Conservation (phyloP, 2,113 vertebrate genomes). For the Myiozetetes cayanensis region DNA sequence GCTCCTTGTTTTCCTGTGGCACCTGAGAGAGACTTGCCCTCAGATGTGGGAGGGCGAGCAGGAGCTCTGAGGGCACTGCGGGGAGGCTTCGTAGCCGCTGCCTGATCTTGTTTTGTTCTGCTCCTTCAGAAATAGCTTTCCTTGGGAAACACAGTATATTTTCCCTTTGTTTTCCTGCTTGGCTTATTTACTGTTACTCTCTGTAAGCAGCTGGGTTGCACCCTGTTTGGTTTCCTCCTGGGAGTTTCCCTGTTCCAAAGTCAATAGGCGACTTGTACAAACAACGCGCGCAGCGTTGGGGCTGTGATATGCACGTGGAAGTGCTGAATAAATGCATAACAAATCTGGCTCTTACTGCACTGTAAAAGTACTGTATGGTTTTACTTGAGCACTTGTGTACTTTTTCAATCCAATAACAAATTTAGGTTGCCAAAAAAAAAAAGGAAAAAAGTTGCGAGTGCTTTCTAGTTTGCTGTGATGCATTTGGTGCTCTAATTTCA, state of each 20-base stretch:
- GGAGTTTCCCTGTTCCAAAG: background rate
- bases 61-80: fast-evolving
- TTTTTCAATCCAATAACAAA: background rate
- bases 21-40: background rate
- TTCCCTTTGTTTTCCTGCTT: background rate
- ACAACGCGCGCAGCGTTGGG: background rate
- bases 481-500: background rate
- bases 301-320: background rate
- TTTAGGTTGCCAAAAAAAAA: background rate
- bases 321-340: constrained; percentile 21
- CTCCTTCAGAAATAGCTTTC: background rate
- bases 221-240: background rate
- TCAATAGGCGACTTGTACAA: background rate
- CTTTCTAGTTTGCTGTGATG: background rate
- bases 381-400: background rate
- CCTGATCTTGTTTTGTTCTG: background rate
- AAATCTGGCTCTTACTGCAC: background rate
- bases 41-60: fast-evolving
- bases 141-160: background rate
- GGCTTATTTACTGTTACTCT: background rate
- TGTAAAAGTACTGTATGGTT: background rate
- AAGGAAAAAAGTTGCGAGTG: background rate
- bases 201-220: background rate
- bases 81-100: fast-evolving
- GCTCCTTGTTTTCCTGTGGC: background rate